Evolutionary conservation across 2,888 invertebrate genomes (phyloP).

Genomic region (Rotaria sp.): DNA sequence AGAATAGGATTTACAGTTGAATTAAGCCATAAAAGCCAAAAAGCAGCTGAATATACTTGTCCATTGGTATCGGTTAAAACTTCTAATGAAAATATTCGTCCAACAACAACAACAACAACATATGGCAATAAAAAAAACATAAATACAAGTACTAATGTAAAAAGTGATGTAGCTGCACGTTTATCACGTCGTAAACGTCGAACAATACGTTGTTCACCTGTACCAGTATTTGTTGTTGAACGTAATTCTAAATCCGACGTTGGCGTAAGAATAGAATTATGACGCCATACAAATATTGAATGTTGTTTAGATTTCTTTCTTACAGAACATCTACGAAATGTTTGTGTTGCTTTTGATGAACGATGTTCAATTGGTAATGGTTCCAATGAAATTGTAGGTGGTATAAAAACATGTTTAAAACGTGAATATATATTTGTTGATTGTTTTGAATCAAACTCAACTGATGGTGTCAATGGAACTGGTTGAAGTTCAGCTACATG

Average conservation of each 20-base stretch:
- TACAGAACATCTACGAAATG: neutral
- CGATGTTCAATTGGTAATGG: neutral
- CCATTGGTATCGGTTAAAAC: neutral
- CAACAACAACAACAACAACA: neutral
- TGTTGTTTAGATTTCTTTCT: neutral
- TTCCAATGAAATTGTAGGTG: neutral
- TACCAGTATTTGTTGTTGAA: too few species aligned
- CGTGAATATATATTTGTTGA: neutral
- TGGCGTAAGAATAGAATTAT: neutral
- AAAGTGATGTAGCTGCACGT: constrained; percentile 23
- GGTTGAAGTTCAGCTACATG: neutral
- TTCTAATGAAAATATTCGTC: neutral
- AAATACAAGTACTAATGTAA: constrained; percentile 24
- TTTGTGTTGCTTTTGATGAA: neutral
- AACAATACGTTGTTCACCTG: constrained; percentile 21
- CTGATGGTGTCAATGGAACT: neutral
- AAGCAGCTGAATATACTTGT: constrained; percentile 17
- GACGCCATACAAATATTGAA: neutral
- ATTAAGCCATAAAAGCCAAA: constrained; percentile 22
- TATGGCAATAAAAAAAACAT: constrained; percentile 14
- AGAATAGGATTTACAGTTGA: neutral
- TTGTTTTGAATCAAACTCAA: neutral
- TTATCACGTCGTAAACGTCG: constrained; percentile 27
- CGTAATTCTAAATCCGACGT: neutral
- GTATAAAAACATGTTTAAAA: neutral